These are phyloP conservation scores for Apodemus speciosus DNA, from an alignment of 2,113 vertebrate genomes.

Conservation along the genomic window DNA sequence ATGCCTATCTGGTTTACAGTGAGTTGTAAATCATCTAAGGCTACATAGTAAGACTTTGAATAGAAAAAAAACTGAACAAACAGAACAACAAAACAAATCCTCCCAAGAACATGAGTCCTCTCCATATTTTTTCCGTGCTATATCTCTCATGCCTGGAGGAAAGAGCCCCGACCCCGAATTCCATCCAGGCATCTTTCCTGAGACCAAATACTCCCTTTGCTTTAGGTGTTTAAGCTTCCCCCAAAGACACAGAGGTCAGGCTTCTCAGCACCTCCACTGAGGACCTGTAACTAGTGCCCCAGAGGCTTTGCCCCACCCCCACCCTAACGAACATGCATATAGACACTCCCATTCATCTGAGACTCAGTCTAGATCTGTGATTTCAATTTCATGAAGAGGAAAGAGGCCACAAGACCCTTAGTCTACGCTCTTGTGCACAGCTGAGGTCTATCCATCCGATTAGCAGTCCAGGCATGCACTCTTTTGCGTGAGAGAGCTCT, in stretches of 20 bases:
- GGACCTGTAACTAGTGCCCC: neutral
- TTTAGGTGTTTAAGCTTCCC: neutral
- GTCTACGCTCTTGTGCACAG: accelerated
- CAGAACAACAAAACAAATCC: neutral
- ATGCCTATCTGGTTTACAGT: neutral
- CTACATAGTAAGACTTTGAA: neutral
- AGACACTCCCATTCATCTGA: neutral
- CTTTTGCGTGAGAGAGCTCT: no score
- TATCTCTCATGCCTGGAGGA: no score
- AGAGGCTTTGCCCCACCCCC: no score
- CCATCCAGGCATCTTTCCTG: neutral
- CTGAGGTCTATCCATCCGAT: neutral
- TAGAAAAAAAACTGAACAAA: neutral
- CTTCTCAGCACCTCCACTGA: neutral
- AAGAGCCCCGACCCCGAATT: neutral
- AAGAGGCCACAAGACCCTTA: neutral
- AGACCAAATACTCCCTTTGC: no score
- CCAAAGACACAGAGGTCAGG: no score
- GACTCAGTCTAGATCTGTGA: neutral
- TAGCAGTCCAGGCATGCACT: no score
- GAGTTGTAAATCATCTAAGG: neutral
- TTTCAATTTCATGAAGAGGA: neutral
- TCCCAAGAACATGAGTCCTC: neutral
- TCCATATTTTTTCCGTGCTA: neutral
- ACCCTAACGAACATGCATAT: no score